These are phyloP conservation scores for Lagopus muta DNA, from an alignment of 2,113 vertebrate genomes.

Conservation along the genomic window DNA sequence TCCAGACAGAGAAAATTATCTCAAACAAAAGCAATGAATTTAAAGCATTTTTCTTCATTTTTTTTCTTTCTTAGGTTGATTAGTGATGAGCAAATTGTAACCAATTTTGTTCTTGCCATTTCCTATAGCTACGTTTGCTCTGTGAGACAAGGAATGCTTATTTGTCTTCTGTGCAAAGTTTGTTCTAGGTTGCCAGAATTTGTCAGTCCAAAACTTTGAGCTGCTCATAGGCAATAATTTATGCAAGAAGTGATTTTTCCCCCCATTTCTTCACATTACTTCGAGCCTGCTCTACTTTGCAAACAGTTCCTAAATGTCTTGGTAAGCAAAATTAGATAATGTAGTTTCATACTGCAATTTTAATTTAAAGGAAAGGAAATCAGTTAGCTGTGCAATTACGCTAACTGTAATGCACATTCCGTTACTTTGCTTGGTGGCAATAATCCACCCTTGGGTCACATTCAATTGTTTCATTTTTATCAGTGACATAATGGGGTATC, in stretches of 20 bases:
- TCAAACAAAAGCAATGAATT: slow-evolving; percentile 32
- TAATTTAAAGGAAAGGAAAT: slow-evolving; percentile 64
- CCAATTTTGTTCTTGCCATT: slow-evolving; percentile 27
- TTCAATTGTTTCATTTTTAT: slow-evolving; percentile 60
- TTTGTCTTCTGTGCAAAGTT: slow-evolving; percentile 3
- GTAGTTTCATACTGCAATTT: slow-evolving; percentile 58
- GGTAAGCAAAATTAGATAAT: slow-evolving; percentile 68
- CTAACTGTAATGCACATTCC: slow-evolving; percentile 48
- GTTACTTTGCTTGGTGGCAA: slow-evolving; percentile 56
- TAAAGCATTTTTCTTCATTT: slow-evolving; percentile 20
- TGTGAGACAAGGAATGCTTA: neutral
- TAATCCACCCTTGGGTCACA: slow-evolving; percentile 64
- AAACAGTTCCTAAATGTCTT: slow-evolving; percentile 50
- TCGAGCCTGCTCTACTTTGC: slow-evolving; percentile 54
- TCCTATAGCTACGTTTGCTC: neutral
- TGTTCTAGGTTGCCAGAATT: neutral
- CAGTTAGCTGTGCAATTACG: slow-evolving; percentile 65
- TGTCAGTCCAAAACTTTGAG: neutral
- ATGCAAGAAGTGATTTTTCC: neutral
- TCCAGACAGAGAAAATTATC: slow-evolving; percentile 30
- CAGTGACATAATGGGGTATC: slow-evolving; percentile 50
- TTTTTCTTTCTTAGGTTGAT: slow-evolving; percentile 30
- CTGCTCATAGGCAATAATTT: slow-evolving; percentile 18
- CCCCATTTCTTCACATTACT: neutral
- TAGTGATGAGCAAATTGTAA: neutral